Conservation (phyloP, 2,113 vertebrate genomes). For the Bufo gargarizans region DNA sequence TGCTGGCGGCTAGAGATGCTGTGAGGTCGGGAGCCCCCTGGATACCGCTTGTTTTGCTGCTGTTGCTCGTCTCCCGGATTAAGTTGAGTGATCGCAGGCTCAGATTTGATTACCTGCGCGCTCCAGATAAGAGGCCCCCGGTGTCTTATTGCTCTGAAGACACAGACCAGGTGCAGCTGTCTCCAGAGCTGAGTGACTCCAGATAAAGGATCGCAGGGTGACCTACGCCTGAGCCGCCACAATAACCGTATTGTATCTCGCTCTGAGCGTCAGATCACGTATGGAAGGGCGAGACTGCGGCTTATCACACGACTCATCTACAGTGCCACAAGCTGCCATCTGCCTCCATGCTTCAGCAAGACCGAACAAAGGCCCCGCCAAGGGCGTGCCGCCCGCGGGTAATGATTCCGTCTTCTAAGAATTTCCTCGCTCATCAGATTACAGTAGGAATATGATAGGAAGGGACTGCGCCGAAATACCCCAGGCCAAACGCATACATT, state of each 20-base stretch:
- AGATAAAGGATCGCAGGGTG: slow-evolving; percentile 50
- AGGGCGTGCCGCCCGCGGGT: not conserved
- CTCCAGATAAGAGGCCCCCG: slow-evolving; percentile 45
- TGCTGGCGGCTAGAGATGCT: not conserved
- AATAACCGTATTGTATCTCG: slow-evolving; percentile 20
- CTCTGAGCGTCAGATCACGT: not conserved
- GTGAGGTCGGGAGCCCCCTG: not conserved
- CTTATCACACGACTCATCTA: slow-evolving; percentile 5
- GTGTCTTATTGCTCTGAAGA: slow-evolving; percentile 55
- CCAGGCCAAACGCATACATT: no score
- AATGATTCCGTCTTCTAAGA: not conserved
- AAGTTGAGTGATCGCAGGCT: slow-evolving; percentile 52
- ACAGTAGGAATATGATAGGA: not conserved
- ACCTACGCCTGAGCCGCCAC: slow-evolving; percentile 20
- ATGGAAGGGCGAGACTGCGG: not conserved
- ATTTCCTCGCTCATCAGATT: not conserved
- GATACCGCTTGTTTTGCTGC: slow-evolving; percentile 18
- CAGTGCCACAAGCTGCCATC: not conserved
- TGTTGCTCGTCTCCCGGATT: slow-evolving; percentile 56
- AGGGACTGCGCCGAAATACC: not conserved
- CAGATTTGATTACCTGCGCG: slow-evolving; percentile 54
- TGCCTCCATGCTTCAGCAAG: not conserved
- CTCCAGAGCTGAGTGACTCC: slow-evolving; percentile 50
- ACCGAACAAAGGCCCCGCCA: not conserved
- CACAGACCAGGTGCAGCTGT: slow-evolving; percentile 36